Evolutionary conservation across 2,888 invertebrate species (phyloP), one percentile per base, ranked within the genome.

Genomic region (Lycaena phlaeas): DNA sequence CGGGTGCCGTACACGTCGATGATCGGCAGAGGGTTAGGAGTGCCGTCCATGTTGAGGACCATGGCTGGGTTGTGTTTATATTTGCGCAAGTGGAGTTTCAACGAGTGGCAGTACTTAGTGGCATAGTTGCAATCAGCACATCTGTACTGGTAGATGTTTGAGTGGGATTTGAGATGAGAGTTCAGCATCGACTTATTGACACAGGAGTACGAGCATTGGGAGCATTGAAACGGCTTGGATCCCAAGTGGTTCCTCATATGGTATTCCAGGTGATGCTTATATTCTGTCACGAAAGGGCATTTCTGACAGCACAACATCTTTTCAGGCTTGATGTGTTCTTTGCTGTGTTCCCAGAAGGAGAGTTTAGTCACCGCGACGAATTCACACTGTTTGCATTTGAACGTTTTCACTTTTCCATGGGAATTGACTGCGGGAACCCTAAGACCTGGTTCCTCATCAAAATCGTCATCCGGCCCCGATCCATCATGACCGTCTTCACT

Each of bases 151-250:
- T 97, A 97, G 1, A 97, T 86, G 51, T 91, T 92, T 0, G 94
- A 94, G 73, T 99, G 99, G 0, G 96, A 96, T 67, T 99, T 99
- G 64, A 97, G 88, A 68, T 99, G 99, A 0, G 97, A 97, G 75
- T 97, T 98, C 41, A 99, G 86, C 99, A 99, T 99, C 0, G 98
- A 98, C 69, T 97, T 97, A 81, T 97, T 98, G n/a, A 97, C 97
- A 66, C 97, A 98, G 0, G 91, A 88, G 61, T 96, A 96, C 11
- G 88, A 87, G 68, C 98, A 98, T 62, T 95, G 91, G 48, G 88
- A 88, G 72, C 98, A 98, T 67, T 94, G 93, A 85, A 94, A 98
- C 1, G 98, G 98, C 66, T 99, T 99, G 1, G 93, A 92, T 27
- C 97, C 96, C 57, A 92, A 88, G 73, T 99, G 99, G 68, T 98